phyloP scores from a whole-genome alignment of 2,888 invertebrate genomes.

The Microchrysa polita region DNA sequence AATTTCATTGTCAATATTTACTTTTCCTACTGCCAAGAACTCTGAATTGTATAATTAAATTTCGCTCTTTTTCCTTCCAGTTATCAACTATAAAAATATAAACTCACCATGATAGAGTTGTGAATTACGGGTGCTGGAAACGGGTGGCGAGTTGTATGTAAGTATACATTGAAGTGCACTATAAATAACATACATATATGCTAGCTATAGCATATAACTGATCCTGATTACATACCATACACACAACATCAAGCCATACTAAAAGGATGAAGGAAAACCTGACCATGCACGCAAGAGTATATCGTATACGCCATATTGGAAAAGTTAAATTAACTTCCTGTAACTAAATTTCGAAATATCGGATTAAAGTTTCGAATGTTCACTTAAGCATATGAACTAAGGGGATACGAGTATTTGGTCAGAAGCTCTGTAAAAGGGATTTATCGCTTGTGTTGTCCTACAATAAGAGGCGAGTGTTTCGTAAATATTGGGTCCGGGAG shows the following conservation, averaged over 20 bases:
- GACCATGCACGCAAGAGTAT: no score
- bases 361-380: not conserved
- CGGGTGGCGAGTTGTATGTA: slow-evolving; percentile 39
- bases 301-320: not conserved
- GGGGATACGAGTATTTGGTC: no score
- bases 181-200: not conserved
- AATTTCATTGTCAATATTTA: not conserved
- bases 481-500: no score
- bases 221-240: no score
- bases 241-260: no score
- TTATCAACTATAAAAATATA: slow-evolving; percentile 30
- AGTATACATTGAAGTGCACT: not conserved
- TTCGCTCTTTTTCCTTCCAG: slow-evolving; percentile 42
- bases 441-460: no score
- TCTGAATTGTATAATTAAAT: slow-evolving; percentile 29
- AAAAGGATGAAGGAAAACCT: no score
- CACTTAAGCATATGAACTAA: no score
- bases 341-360: slow-evolving; percentile 22
- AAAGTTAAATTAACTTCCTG: slow-evolving; percentile 32
- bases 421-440: no score
- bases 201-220: no score
- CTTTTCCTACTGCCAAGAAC: not conserved
- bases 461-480: no score
- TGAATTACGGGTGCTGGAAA: slow-evolving; percentile 30
- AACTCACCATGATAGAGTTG: slow-evolving; percentile 28